Percentiles rank a stretch among this genome's conserved stretches.
These are phyloP conservation scores for Pipra filicauda DNA, from an alignment of 2,113 vertebrate genomes.

Conservation along the genomic window DNA sequence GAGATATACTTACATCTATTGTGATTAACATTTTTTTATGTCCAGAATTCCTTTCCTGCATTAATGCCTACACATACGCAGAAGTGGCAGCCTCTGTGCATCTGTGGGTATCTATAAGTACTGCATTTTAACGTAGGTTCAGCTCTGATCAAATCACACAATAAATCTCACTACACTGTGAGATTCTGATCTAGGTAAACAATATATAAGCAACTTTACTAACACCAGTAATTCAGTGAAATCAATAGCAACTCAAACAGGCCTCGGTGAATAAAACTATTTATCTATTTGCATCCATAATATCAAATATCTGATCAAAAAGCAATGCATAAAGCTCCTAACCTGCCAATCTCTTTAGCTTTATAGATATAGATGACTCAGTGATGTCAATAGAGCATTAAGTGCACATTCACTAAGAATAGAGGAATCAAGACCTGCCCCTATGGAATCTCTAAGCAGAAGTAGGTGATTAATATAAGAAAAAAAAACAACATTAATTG, in stretches of 20 bases:
- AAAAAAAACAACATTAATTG: background rate
- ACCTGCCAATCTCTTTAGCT: background rate
- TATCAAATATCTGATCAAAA: background rate
- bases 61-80: background rate
- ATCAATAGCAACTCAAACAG: background rate
- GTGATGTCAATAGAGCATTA: background rate
- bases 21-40: background rate
- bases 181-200: background rate
- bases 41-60: background rate
- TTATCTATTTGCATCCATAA: background rate
- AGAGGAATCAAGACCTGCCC: background rate
- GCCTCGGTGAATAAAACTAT: background rate
- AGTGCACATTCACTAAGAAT: background rate
- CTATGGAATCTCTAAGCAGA: background rate
- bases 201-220: background rate
- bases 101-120: rapidly evolving
- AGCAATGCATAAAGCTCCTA: background rate
- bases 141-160: background rate
- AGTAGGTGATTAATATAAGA: background rate
- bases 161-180: background rate
- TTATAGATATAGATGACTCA: background rate
- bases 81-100: background rate
- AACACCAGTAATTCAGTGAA: background rate
- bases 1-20: background rate
- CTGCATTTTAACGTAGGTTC: background rate